Evolutionary conservation across 2,888 invertebrate species (phyloP).

Genomic region (Nomada ruficornis): DNA sequence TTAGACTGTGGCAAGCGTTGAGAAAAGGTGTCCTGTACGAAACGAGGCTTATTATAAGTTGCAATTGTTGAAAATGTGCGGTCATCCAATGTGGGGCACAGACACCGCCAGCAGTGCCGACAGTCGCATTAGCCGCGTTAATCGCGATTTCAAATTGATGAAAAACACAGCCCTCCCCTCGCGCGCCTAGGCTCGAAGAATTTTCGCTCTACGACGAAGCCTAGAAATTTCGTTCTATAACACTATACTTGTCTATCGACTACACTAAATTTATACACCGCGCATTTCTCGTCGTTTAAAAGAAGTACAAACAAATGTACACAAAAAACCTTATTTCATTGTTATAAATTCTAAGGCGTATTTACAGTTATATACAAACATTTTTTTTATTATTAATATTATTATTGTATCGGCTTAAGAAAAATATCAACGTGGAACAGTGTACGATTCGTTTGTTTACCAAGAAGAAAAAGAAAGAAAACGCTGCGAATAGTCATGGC

Average conservation of each 20-base stretch:
- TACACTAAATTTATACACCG: slow-evolving; percentile 67
- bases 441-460: slow-evolving; percentile 63
- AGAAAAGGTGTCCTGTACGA: too few relatives aligned
- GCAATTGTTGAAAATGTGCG: slow-evolving; percentile 23
- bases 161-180: slow-evolving; percentile 64
- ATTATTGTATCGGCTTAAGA: slow-evolving; percentile 72
- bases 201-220: slow-evolving; percentile 50
- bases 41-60: too few relatives aligned
- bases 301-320: slow-evolving; percentile 82
- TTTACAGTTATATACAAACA: slow-evolving; percentile 82
- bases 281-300: slow-evolving; percentile 67
- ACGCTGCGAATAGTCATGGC: slow-evolving; percentile 37
- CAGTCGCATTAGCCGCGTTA: slow-evolving; percentile 60
- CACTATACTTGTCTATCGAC: slow-evolving; percentile 51
- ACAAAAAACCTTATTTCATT: slow-evolving; percentile 79
- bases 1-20: too few relatives aligned
- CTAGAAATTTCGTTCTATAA: slow-evolving; percentile 58
- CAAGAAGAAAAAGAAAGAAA: slow-evolving; percentile 62
- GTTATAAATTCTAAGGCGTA: slow-evolving; percentile 80
- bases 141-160: slow-evolving; percentile 48
- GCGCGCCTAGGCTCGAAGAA: slow-evolving; percentile 50
- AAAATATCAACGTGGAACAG: slow-evolving; percentile 78
- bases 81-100: slow-evolving; percentile 52
- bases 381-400: slow-evolving; percentile 2
- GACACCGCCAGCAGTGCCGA: slow-evolving; percentile 81